phyloP scores from a whole-genome alignment of 2,797 vertebrate genomes.

The Arrhamphus sclerolepis region DNA sequence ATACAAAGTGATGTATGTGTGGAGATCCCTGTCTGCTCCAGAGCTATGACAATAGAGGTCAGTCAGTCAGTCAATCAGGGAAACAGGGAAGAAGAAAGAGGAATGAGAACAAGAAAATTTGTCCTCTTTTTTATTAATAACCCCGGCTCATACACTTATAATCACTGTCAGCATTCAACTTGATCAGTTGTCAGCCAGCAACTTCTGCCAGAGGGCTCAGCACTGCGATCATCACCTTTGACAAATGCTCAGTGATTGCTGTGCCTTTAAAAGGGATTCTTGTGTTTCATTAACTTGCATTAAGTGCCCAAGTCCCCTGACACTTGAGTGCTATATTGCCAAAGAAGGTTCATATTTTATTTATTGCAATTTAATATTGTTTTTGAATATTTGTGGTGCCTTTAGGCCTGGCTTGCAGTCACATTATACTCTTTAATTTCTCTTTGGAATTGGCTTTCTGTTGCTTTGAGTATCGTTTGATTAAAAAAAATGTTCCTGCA shows the following conservation, averaged over 20 bases:
- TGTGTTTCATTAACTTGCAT: constrained; percentile 80
- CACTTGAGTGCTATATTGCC: constrained; percentile 72
- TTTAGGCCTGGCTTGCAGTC: constrained; percentile 74
- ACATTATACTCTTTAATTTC: constrained; percentile 78
- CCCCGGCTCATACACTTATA: constrained; percentile 58
- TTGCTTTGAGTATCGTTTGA: constrained; percentile 72
- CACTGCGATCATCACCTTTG: constrained; percentile 59
- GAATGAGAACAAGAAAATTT: constrained; percentile 40
- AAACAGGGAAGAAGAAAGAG: constrained; percentile 20
- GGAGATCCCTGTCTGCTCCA: constrained; percentile 71
- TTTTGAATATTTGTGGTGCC: constrained; percentile 81
- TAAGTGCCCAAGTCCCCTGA: constrained; percentile 76
- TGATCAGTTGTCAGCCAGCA: constrained; percentile 69
- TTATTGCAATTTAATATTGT: constrained; percentile 81
- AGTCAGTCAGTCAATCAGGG: constrained; percentile 70
- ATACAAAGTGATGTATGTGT: constrained; percentile 70
- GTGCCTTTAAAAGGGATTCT: constrained; percentile 65
- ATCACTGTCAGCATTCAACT: constrained; percentile 68
- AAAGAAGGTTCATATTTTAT: constrained; percentile 83
- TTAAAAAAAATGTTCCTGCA: constrained; percentile 73
- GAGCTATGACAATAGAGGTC: constrained; percentile 76
- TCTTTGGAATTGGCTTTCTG: constrained; percentile 77
- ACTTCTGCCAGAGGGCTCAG: constrained; percentile 70
- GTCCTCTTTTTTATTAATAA: constrained; percentile 54
- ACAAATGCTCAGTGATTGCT: constrained; percentile 60